Conservation (phyloP, 2,888 invertebrate species). For the Odontomyia ornata region DNA sequence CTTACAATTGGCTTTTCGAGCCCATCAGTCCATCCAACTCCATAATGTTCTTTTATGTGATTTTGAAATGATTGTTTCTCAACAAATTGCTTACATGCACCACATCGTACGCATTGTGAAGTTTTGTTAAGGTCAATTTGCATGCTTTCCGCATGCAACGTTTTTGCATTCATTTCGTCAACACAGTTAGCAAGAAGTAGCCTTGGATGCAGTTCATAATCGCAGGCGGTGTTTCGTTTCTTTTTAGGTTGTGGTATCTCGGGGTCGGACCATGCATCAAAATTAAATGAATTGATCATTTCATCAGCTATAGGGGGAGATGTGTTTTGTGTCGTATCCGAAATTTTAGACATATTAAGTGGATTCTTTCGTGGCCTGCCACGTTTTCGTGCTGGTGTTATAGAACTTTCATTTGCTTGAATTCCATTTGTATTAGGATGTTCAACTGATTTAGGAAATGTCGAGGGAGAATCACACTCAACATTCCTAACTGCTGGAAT, state of each 20-base stretch:
- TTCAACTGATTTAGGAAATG: too few relatives aligned
- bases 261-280: background rate
- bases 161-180: slow-evolving; percentile 56
- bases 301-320: background rate
- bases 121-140: background rate
- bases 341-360: background rate
- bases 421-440: too few relatives aligned
- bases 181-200: slow-evolving; percentile 58
- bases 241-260: background rate
- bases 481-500: too few relatives aligned
- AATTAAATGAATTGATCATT: too few relatives aligned
- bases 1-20: slow-evolving; percentile 54
- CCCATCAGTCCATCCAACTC: slow-evolving; percentile 59
- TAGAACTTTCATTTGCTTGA: too few relatives aligned
- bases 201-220: slow-evolving; percentile 54
- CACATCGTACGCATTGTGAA: slow-evolving; percentile 55
- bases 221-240: slow-evolving; percentile 9
- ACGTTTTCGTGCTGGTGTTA: background rate
- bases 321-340: background rate
- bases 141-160: background rate
- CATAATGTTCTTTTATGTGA: slow-evolving; percentile 59
- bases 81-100: slow-evolving; percentile 57
- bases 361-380: background rate
- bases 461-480: too few relatives aligned
- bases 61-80: slow-evolving; percentile 52